Conservation (phyloP, 2,888 invertebrate genomes). For the Drosophila merina region DNA sequence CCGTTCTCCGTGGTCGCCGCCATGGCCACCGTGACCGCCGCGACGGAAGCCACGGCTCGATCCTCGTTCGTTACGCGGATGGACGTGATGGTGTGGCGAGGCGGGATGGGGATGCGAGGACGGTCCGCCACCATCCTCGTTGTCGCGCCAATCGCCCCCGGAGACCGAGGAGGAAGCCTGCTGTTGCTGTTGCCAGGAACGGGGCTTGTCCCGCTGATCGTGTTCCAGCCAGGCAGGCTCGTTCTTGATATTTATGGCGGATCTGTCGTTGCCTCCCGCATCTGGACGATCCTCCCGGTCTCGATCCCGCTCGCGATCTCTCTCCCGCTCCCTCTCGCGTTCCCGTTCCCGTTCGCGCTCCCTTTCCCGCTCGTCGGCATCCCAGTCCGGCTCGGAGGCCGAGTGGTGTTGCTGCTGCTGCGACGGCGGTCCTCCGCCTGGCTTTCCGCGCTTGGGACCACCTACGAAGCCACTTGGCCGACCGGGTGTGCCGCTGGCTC, state of each 20-base stretch:
- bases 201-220: constrained; percentile 74
- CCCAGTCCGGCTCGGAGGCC: constrained; percentile 82
- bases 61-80: constrained; percentile 73
- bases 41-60: constrained; percentile 71
- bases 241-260: constrained; percentile 45
- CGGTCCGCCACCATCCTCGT: constrained; percentile 25
- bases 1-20: constrained; percentile 65
- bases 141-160: constrained; percentile 77
- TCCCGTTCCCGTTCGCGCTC: constrained; percentile 44
- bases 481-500: constrained; percentile 56
- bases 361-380: constrained; percentile 77
- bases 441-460: constrained; percentile 73
- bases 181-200: constrained; percentile 67
- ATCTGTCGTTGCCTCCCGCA: constrained; percentile 24
- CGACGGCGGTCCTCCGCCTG: constrained; percentile 51
- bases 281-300: constrained; percentile 32
- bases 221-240: constrained; percentile 71
- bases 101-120: constrained; percentile 35
- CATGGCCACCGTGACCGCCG: constrained; percentile 66
- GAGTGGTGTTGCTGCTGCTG: constrained; percentile 67
- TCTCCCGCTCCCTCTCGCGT: constrained; percentile 24
- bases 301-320: constrained; percentile 16
- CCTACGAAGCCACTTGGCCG: constrained; percentile 77
- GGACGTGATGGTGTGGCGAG: constrained; percentile 75
- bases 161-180: constrained; percentile 27